Evolutionary conservation across 2,888 invertebrate species (phyloP).

Genomic region (Cremastinae sp.): DNA sequence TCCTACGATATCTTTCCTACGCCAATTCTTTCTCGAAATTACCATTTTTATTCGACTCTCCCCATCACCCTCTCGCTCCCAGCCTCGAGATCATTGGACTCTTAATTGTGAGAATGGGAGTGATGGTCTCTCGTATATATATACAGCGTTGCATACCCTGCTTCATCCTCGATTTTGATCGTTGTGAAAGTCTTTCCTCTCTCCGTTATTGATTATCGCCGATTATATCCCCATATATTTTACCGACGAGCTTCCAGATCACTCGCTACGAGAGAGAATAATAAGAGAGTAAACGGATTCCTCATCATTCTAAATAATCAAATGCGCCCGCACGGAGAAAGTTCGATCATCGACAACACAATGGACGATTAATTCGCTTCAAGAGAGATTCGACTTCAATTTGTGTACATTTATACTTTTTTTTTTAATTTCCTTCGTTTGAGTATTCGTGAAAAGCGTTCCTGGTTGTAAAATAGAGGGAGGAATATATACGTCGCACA

Average conservation of each 20-base stretch:
- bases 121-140: too few relatives aligned
- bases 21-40: not conserved
- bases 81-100: not conserved
- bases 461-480: not conserved
- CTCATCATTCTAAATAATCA: constrained; percentile 22
- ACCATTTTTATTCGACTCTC: not conserved
- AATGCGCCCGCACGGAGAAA: not conserved
- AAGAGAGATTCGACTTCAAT: constrained; percentile 15
- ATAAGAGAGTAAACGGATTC: not conserved
- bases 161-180: too few relatives aligned
- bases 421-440: not conserved
- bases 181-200: not conserved
- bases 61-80: not conserved
- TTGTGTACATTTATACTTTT: not conserved
- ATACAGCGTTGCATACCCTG: too few relatives aligned
- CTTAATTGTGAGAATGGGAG: too few relatives aligned
- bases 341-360: constrained; percentile 44
- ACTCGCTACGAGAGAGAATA: not conserved
- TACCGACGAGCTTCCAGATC: not conserved
- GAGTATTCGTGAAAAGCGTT: not conserved
- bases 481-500: constrained; percentile 42
- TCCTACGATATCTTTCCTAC: not conserved
- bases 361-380: constrained; percentile 24
- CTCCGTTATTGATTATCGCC: not conserved
- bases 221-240: not conserved